Evolutionary conservation across 1,140 invertebrate genomes (phyloP).

Genomic region (Gonatopus flavifemur): DNA sequence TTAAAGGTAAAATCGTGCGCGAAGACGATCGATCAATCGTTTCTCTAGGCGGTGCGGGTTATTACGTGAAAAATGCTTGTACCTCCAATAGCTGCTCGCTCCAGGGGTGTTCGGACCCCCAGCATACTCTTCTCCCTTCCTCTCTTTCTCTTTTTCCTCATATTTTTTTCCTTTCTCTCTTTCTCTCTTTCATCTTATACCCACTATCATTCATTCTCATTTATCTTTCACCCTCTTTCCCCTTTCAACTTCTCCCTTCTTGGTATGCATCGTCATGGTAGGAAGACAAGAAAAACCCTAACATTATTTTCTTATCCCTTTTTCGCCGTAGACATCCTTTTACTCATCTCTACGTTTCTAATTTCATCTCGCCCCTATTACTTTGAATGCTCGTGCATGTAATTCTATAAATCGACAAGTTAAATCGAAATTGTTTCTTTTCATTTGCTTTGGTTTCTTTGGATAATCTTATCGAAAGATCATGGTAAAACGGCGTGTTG

Average conservation of each 20-base stretch:
- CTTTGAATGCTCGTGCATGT: too few species aligned
- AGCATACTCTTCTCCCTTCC: constrained; percentile 26
- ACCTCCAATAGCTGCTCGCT: constrained; percentile 45
- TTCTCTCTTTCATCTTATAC: too few species aligned
- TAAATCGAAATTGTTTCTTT: too few species aligned
- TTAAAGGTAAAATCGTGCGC: constrained; percentile 49
- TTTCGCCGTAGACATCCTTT: constrained; percentile 10
- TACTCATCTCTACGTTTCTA: constrained; percentile 16
- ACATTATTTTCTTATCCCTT: constrained; percentile 23
- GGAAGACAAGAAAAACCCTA: too few species aligned
- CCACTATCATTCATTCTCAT: constrained; percentile 33
- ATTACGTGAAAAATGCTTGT: constrained; percentile 50
- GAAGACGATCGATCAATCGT: constrained; percentile 49
- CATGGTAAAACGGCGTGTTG: too few species aligned
- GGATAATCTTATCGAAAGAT: too few species aligned
- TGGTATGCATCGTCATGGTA: too few species aligned
- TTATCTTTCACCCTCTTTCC: constrained; percentile 19
- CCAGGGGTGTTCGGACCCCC: constrained; percentile 42
- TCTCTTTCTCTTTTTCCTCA: constrained; percentile 2
- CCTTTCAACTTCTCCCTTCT: too few species aligned
- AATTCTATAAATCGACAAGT: too few species aligned
- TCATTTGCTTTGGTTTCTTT: too few species aligned
- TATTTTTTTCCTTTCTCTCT: background rate
- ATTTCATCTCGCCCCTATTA: constrained; percentile 5
- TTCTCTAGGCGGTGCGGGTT: constrained; percentile 49